Evolutionary conservation across 2,113 vertebrate species (phyloP).

Genomic region (Seriola dumerili): DNA sequence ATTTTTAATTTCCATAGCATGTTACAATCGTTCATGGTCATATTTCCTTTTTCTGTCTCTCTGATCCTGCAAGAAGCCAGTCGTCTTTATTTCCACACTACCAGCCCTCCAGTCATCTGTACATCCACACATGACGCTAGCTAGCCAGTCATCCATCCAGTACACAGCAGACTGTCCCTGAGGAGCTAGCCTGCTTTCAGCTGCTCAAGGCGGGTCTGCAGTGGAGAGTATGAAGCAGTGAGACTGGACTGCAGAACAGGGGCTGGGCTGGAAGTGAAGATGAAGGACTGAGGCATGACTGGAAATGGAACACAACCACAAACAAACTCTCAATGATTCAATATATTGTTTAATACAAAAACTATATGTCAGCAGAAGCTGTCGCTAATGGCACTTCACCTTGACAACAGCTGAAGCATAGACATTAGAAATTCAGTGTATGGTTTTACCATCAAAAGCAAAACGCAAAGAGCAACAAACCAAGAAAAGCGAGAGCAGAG

Average conservation of each 20-base stretch:
- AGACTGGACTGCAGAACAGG: slow-evolving; percentile 55
- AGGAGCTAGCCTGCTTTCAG: slow-evolving; percentile 82
- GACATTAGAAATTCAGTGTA: neutral
- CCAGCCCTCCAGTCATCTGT: slow-evolving; percentile 48
- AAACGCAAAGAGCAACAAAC: slow-evolving; percentile 17
- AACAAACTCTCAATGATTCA: slow-evolving; percentile 1
- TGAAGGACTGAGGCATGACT: slow-evolving; percentile 38
- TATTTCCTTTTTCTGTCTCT: neutral
- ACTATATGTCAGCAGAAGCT: neutral
- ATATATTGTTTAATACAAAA: slow-evolving; percentile 16
- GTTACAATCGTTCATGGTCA: neutral
- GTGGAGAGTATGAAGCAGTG: slow-evolving; percentile 57
- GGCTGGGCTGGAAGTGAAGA: slow-evolving; percentile 36
- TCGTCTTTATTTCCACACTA: slow-evolving; percentile 45
- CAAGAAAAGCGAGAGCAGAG: slow-evolving; percentile 8
- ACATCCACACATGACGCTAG: slow-evolving; percentile 56
- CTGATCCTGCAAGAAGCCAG: slow-evolving; percentile 33
- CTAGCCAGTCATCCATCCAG: slow-evolving; percentile 70
- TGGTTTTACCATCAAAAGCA: slow-evolving; percentile 19
- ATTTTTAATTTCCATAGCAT: neutral
- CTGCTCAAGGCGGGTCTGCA: slow-evolving; percentile 66
- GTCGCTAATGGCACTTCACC: neutral
- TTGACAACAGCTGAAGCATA: slow-evolving; percentile 9
- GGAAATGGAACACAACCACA: slow-evolving; percentile 19
- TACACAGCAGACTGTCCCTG: slow-evolving; percentile 67